These are phyloP conservation scores for Trematocara unimaculatum DNA, from an alignment of 2,113 vertebrate genomes.

Conservation along the genomic window DNA sequence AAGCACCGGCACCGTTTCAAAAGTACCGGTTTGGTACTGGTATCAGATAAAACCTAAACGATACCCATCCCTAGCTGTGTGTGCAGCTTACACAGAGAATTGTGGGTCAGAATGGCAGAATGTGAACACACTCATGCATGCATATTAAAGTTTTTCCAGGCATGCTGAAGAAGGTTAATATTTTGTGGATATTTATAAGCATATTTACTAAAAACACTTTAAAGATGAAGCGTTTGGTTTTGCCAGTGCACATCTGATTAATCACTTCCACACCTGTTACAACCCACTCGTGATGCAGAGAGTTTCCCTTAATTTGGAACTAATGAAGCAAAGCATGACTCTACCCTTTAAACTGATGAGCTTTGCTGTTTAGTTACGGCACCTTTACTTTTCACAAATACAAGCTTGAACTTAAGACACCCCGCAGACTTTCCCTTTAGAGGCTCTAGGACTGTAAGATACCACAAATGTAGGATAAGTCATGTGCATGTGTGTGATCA, in stretches of 20 bases:
- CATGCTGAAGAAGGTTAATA: neutral
- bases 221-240: neutral
- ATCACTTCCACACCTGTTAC: neutral
- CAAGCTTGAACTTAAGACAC: neutral
- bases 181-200: neutral
- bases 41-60: too few relatives aligned
- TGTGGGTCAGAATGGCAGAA: neutral
- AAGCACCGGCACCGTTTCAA: too few relatives aligned
- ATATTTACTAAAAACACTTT: neutral
- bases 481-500: neutral
- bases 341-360: neutral
- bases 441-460: neutral
- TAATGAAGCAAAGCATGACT: neutral
- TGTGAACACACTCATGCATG: neutral
- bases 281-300: neutral
- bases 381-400: neutral
- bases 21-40: too few relatives aligned
- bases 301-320: neutral
- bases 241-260: neutral
- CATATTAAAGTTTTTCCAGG: neutral
- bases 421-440: rapidly evolving
- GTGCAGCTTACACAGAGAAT: neutral
- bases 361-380: neutral
- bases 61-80: neutral
- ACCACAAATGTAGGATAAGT: neutral